Evolutionary conservation across 2,888 invertebrate species (phyloP).

Genomic region (Baccha elongata): DNA sequence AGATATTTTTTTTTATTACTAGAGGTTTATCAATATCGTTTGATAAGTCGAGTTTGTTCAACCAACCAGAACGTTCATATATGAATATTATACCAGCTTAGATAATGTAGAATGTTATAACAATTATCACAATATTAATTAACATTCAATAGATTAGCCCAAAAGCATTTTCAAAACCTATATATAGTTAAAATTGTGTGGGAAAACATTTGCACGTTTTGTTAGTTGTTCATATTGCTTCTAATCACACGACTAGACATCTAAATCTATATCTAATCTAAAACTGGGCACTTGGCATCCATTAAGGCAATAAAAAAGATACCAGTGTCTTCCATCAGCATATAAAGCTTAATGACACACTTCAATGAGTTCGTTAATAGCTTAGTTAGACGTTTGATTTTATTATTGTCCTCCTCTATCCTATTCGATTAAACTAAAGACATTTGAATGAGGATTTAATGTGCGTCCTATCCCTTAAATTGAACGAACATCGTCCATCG

Average conservation of each 20-base stretch:
- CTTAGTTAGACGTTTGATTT: slow-evolving; percentile 18
- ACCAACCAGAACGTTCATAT: too few relatives aligned
- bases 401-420: slow-evolving; percentile 18
- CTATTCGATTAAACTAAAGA: slow-evolving; percentile 47
- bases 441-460: slow-evolving; percentile 64
- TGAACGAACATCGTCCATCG: slow-evolving; percentile 18
- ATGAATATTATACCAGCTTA: too few relatives aligned
- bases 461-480: slow-evolving; percentile 45
- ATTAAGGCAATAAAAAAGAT: slow-evolving; percentile 9
- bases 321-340: slow-evolving; percentile 5
- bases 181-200: neutral
- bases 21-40: too few relatives aligned
- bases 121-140: neutral
- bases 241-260: slow-evolving; percentile 36
- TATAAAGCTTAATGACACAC: slow-evolving; percentile 18
- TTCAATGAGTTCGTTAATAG: slow-evolving; percentile 55
- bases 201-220: neutral
- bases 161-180: neutral
- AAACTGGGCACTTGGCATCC: slow-evolving; percentile 43
- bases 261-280: slow-evolving; percentile 41
- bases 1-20: too few relatives aligned
- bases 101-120: too few relatives aligned
- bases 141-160: neutral
- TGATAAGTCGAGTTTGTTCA: too few relatives aligned
- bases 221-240: too few relatives aligned